A percentile compares a stretch with the other conserved stretches of the same genome.
Conservation (phyloP, 2,797 vertebrate genomes). For the Knipowitschia caucasica region DNA sequence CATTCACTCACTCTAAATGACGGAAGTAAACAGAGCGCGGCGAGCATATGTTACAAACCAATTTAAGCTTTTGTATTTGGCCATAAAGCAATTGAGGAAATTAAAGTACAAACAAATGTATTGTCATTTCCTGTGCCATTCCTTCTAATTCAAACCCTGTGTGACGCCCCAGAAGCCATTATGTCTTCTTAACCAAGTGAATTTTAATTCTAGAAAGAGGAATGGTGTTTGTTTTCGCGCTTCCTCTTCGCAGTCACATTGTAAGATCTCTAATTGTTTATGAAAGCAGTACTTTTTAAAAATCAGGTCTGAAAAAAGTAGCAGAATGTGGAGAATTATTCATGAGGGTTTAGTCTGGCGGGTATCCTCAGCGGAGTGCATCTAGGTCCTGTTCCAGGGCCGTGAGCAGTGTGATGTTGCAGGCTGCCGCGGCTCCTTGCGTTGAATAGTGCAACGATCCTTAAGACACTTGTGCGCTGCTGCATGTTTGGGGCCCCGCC, state of each 20-base stretch:
- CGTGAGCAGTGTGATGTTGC: conserved; percentile 54
- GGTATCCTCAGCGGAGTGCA: conserved; percentile 57
- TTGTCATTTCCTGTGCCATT: conserved; percentile 57
- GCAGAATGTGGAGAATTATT: conserved; percentile 66
- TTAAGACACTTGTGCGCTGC: conserved; percentile 64
- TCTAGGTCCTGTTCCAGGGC: conserved; percentile 63
- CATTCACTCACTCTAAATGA: conserved; percentile 71
- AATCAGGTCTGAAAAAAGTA: conserved; percentile 39
- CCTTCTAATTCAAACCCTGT: conserved; percentile 34
- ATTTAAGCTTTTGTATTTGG: conserved; percentile 65
- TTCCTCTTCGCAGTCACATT: conserved; percentile 28
- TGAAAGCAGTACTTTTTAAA: conserved; percentile 30
- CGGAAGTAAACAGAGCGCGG: conserved; percentile 68
- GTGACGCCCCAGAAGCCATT: conserved; percentile 28
- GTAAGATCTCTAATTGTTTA: conserved; percentile 46
- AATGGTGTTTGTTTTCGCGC: conserved; percentile 29
- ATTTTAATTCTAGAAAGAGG: conserved; percentile 10
- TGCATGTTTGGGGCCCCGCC: conserved; percentile 51
- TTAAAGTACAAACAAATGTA: conserved; percentile 59
- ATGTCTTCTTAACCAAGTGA: conserved; percentile 19
- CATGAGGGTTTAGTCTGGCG: conserved; percentile 62
- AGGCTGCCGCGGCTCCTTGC: conserved; percentile 33
- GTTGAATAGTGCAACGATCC: conserved; percentile 45
- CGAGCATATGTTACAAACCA: conserved; percentile 71
- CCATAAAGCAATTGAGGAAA: conserved; percentile 70